Conservation (phyloP, 2,888 invertebrate genomes). For the Phengaris arion region DNA sequence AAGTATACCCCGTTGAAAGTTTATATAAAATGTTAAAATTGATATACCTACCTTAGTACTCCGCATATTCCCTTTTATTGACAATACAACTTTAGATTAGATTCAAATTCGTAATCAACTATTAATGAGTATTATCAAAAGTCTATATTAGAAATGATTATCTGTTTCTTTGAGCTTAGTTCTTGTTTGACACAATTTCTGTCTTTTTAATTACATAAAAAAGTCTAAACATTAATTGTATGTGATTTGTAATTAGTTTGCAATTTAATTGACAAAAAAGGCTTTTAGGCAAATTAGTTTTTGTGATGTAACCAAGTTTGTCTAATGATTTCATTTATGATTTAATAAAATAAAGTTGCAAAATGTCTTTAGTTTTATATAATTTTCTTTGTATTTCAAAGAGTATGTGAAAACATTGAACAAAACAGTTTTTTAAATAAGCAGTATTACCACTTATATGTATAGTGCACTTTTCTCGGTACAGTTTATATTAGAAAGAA, state of each 20-base stretch:
- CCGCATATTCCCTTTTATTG: constrained; percentile 28
- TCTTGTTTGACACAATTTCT: not conserved
- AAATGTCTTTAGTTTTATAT: not conserved
- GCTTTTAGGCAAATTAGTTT: not conserved
- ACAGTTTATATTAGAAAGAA: constrained; percentile 35
- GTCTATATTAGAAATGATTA: not conserved
- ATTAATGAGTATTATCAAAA: constrained; percentile 3
- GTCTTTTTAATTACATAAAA: not conserved
- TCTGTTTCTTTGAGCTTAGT: not conserved
- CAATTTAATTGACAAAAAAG: not conserved
- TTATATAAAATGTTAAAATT: constrained; percentile 21
- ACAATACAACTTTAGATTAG: constrained; percentile 31
- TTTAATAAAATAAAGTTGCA: not conserved
- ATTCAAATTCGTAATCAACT: constrained; percentile 28
- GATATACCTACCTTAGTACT: not conserved
- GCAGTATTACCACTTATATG: constrained; percentile 47
- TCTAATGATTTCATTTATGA: not conserved
- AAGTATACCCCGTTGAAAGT: constrained; percentile 21
- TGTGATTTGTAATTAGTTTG: not conserved
- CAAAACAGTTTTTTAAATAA: constrained; percentile 27
- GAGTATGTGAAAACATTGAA: not conserved
- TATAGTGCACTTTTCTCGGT: constrained; percentile 42
- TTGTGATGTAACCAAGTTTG: not conserved
- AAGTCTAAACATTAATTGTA: not conserved
- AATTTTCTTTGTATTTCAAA: not conserved